These are phyloP conservation scores for Alosa sapidissima DNA, from an alignment of 2,797 vertebrate species.

Conservation along the genomic window DNA sequence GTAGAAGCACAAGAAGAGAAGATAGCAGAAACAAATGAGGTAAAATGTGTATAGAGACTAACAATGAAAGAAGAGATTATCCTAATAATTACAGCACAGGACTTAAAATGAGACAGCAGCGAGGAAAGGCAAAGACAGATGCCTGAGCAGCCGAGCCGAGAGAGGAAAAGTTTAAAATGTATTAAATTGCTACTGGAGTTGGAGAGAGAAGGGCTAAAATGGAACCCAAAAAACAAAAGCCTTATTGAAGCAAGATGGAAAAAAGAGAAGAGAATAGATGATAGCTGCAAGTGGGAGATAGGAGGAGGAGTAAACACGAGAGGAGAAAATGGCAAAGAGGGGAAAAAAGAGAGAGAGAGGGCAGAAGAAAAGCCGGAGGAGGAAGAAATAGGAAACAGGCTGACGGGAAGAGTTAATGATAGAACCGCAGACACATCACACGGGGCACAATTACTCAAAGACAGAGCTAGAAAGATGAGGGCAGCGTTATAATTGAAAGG, in stretches of 20 bases:
- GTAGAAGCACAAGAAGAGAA: background rate
- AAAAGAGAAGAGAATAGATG: slow-evolving; percentile 2
- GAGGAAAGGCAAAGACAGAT: background rate
- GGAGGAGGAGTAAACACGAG: background rate
- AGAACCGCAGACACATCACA: slow-evolving; percentile 17
- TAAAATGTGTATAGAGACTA: background rate
- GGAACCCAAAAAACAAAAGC: background rate
- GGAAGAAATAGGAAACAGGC: background rate
- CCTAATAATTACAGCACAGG: background rate
- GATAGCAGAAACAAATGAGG: background rate
- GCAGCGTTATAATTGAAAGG: background rate
- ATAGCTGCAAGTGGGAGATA: background rate
- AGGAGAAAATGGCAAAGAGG: background rate
- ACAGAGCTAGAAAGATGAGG: background rate
- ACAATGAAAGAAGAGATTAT: background rate
- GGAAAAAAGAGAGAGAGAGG: background rate
- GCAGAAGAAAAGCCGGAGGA: background rate
- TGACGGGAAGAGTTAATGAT: background rate
- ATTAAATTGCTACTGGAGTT: background rate
- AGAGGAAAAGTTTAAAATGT: background rate
- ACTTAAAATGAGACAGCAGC: background rate
- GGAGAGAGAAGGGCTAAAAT: background rate
- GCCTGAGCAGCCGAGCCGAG: background rate
- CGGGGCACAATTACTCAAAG: slow-evolving; percentile 5
- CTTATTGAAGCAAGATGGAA: background rate